These are phyloP conservation scores for Microctenopoma lineatum DNA, from an alignment of 2,797 vertebrate genomes.

Conservation along the genomic window DNA sequence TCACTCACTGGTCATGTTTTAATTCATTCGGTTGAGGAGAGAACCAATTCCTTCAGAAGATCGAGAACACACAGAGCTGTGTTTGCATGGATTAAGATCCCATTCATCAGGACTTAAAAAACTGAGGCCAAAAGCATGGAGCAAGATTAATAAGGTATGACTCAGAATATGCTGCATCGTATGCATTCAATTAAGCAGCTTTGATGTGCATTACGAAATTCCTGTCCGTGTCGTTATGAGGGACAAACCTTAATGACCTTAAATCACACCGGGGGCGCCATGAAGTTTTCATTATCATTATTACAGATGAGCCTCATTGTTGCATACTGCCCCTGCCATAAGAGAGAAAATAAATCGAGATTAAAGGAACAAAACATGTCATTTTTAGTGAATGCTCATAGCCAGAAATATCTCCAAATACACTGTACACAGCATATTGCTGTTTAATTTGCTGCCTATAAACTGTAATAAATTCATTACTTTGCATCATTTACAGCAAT, in stretches of 20 bases:
- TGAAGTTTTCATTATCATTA: conserved; percentile 20
- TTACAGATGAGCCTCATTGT: not conserved
- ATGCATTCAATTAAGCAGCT: conserved; percentile 44
- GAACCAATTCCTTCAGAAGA: conserved; percentile 42
- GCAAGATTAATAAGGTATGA: conserved; percentile 58
- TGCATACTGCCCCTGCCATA: not conserved
- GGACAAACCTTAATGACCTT: conserved; percentile 27
- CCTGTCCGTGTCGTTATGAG: conserved; percentile 29
- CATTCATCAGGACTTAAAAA: conserved; percentile 56
- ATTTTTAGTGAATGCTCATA: not conserved
- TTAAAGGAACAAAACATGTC: not conserved
- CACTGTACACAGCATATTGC: conserved; percentile 1
- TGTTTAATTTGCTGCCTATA: conserved; percentile 5
- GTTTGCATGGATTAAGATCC: conserved; percentile 67
- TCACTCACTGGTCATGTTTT: conserved; percentile 50
- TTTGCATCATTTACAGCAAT: conserved; percentile 27
- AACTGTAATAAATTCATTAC: conserved; percentile 25
- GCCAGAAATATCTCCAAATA: not conserved
- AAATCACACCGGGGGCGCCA: conserved; percentile 16
- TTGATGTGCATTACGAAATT: conserved; percentile 43
- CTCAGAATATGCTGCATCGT: conserved; percentile 41
- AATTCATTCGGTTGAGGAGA: conserved; percentile 31
- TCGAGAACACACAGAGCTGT: conserved; percentile 35
- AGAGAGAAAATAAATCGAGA: not conserved
- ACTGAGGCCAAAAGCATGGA: conserved; percentile 24